Evolutionary conservation across 2,113 vertebrate species (phyloP), one percentile per base, ranked within the genome.

Genomic region (Elephantulus edwardii): DNA sequence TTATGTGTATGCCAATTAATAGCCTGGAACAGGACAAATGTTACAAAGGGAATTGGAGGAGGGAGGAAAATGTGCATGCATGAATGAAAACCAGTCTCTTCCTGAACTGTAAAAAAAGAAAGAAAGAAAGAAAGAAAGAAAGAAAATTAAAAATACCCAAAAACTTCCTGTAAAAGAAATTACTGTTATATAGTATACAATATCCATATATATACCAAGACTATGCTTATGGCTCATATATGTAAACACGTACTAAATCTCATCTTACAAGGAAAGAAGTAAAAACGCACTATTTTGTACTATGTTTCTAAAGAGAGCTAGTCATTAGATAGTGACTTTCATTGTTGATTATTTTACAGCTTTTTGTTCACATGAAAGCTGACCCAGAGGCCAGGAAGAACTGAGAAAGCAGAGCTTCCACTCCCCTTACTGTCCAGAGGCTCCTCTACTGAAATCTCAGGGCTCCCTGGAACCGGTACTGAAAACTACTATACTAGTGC

Each of bases 341-440:
- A 56, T 56, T 85, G 89, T 58, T 62, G 52, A 60, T 79, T 83
- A 78, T 58, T 68, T 81, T 81, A 81, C n/a, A 58, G n/a, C 24
- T 8, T 38, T 81, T 74, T 58, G 56, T 76, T 81, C 50, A 50
- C 72, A 85, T 14, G 52, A 35, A 74, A 83, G 26, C 33, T 40
- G 80, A 58, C 26, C 33, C 8, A 46, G 8, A 66, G 66, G 2
- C 60, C 54, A 79, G 12, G 12, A 76, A 71, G 78, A 78, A 48
- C 20, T n/a, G n/a, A 42, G 33, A 75, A 66, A 58, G 40, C 48
- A 52, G 58, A 28, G 19, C 30, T 46, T 5, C 19, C 26, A 11
- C n/a, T 19, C 2, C 13, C 17, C 16, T 19, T 38, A 35, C 50
- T 62, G 26, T n/a, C 19, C 20, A 35, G n/a, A 24, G 30, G 44